Base-by-base conservation (phyloP, 1,140 invertebrate species). In the Drosophila eugracilis region DNA sequence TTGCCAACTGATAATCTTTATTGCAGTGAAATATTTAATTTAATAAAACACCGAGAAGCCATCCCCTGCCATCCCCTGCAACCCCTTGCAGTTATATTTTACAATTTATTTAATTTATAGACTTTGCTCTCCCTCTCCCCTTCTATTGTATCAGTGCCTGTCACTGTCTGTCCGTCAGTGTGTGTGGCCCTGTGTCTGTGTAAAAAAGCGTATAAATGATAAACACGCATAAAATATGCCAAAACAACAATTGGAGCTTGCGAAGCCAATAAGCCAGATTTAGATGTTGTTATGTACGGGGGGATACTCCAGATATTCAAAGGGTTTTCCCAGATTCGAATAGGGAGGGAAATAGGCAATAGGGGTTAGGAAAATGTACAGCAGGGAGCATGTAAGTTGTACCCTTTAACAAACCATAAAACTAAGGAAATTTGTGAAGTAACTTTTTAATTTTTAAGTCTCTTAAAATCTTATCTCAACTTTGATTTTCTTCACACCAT, bases 61-160 rank as follows among this genome's bases (percentile, higher is more conserved):
- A 21, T 37, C 28, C 34, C 41, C 0, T n/a, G n/a, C 34, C 41
- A 24, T 17, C n/a, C 12, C 17, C 26, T 10, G 14, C 5, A 24
- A 45, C 70, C 63, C 53, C 41, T 36, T 55, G 71, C 53, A 39
- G 66, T 73, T 30, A 74, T 85, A 80, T 85, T 85, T 88, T 78
- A 81, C 81, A 88, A 88, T 89, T 83, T 88, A 78, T 89, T 88
- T 89, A 88, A 88, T 88, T 88, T 88, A 89, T 88, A 84, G 78
- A 49, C 66, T 66, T 60, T 34, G 53, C 26, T 9, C 22, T 15
- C 19, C 39, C 66, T 49, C 53, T 48, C 66, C 42, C 53, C 41
- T 70, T 57, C 57, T 55, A 57, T 70, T 70, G 50, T 36, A 54
- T 37, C 14, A 50, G 6, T 65, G 28, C 22, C n/a, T 57, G 49